These are phyloP conservation scores for Fukomys damarensis DNA, from an alignment of 2,113 vertebrate species.

Conservation along the genomic window DNA sequence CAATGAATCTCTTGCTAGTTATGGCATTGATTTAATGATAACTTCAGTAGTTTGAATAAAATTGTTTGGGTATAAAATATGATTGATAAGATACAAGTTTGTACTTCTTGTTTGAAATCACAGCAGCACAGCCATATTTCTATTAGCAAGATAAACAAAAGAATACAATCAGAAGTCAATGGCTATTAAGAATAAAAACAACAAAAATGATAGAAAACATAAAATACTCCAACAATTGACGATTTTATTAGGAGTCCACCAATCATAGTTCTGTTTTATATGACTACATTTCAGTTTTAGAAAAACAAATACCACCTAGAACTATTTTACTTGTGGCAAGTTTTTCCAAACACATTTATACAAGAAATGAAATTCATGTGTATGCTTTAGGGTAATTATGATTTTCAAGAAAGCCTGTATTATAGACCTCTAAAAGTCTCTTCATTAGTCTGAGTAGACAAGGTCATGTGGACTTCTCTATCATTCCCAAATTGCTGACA, in stretches of 20 bases:
- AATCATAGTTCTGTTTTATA: constrained; percentile 14
- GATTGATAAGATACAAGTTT: neutral
- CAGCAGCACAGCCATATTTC: neutral
- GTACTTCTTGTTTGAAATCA: constrained; percentile 37
- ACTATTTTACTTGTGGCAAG: neutral
- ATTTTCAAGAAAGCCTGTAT: neutral
- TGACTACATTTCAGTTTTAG: neutral
- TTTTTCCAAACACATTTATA: constrained; percentile 33
- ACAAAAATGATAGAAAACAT: neutral
- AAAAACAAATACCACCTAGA: neutral
- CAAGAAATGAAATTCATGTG: neutral
- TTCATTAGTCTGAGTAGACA: constrained; percentile 32
- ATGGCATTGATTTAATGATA: neutral
- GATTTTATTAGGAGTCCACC: neutral
- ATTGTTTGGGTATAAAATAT: neutral
- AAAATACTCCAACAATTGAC: neutral
- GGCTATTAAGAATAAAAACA: neutral
- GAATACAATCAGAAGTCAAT: neutral
- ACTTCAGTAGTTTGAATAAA: constrained; percentile 18
- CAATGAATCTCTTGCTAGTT: neutral
- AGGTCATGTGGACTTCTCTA: neutral
- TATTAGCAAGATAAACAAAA: neutral
- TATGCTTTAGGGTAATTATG: neutral
- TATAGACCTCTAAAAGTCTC: neutral
- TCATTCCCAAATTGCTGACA: constrained; percentile 15